Percentiles rank a stretch among this genome's conserved stretches.
These are phyloP conservation scores for Podarcis lilfordi DNA, from an alignment of 2,797 vertebrate genomes.

Conservation along the genomic window DNA sequence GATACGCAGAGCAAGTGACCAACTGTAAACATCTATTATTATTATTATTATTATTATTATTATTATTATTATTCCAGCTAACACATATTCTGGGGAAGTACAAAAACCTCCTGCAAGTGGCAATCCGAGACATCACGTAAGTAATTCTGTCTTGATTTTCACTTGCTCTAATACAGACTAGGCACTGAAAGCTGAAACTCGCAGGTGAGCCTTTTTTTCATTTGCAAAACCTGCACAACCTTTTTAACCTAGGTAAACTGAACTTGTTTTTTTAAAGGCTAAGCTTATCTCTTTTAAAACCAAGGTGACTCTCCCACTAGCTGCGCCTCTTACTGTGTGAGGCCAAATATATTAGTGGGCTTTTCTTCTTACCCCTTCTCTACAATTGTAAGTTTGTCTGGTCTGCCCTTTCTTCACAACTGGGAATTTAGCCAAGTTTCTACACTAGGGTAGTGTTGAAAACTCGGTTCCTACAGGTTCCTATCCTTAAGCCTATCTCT, in stretches of 20 bases:
- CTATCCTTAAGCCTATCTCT: background rate
- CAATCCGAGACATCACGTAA: constrained; percentile 48
- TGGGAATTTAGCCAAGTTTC: too few species aligned
- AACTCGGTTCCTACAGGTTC: too few species aligned
- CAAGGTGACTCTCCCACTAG: background rate
- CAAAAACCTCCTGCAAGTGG: constrained; percentile 35
- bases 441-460: too few species aligned
- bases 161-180: background rate
- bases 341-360: too few species aligned
- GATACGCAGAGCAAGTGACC: background rate
- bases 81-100: background rate
- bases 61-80: constrained; percentile 42
- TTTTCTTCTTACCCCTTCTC: too few species aligned
- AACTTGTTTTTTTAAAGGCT: too few species aligned
- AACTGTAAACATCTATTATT: background rate
- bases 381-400: too few species aligned
- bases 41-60: too few species aligned
- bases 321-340: background rate
- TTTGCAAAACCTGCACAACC: background rate
- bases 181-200: background rate
- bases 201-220: background rate
- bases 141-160: background rate
- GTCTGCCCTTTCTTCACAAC: too few species aligned
- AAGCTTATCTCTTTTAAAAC: too few species aligned
- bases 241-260: too few species aligned